These are phyloP conservation scores for Misgurnus anguillicaudatus DNA, from an alignment of 2,113 vertebrate genomes.

Conservation along the genomic window DNA sequence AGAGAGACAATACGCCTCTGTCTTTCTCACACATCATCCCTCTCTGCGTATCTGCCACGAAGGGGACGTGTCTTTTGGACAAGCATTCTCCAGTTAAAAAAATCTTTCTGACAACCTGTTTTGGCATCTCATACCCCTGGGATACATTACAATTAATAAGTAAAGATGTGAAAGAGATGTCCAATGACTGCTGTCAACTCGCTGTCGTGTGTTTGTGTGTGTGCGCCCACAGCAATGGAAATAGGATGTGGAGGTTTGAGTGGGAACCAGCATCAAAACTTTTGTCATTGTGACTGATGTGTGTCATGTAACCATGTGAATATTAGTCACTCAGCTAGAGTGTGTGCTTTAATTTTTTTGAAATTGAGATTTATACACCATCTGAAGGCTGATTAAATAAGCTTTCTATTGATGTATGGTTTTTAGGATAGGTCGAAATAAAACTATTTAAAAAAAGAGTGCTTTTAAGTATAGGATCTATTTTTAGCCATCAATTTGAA, in stretches of 20 bases:
- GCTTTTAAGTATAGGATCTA: too few species aligned
- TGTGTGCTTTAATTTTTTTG: too few species aligned
- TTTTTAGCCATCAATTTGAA: too few species aligned
- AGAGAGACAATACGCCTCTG: conserved; percentile 41
- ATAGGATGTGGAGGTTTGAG: neutral
- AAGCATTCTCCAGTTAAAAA: conserved; percentile 29
- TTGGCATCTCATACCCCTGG: conserved; percentile 36
- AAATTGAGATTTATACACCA: too few species aligned
- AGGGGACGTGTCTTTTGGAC: conserved; percentile 40
- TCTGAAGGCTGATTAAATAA: too few species aligned
- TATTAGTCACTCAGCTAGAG: neutral
- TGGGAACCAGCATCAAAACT: neutral
- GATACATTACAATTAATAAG: conserved; percentile 37
- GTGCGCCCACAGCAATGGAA: neutral
- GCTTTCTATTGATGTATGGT: too few species aligned
- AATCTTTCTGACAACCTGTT: conserved; percentile 48
- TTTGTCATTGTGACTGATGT: neutral
- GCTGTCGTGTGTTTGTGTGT: neutral
- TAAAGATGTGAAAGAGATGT: conserved; percentile 32
- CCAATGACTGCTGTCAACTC: conserved; percentile 12
- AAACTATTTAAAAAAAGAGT: too few species aligned
- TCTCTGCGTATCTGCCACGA: conserved; percentile 41
- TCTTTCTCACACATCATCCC: conserved; percentile 8
- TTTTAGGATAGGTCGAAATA: too few species aligned
- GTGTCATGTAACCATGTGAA: neutral